Base-by-base conservation (phyloP, 2,797 vertebrate genomes). In the Mormyrops boulengeri region DNA sequence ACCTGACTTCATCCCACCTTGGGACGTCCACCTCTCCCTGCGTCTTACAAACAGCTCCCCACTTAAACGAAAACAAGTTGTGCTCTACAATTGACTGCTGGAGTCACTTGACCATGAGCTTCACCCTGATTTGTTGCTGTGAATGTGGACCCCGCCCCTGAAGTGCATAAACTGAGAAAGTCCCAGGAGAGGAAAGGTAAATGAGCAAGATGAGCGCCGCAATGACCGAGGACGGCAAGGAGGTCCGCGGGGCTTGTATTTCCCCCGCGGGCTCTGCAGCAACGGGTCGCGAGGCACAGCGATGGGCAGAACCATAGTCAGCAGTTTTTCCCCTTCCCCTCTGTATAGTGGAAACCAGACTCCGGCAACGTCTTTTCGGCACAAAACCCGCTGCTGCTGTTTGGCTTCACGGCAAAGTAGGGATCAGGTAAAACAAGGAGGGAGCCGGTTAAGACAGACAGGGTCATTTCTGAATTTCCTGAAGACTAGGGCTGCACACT, bases 221-320 rank as follows among this genome's bases (percentile, higher is more conserved):
- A 9, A 11, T 49, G n/a, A 50, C 9, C n/a, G n/a, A 14, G 82
- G 3, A 26, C 1, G 17, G 4, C 44, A 17, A 85, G n/a, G 44
- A 49, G n/a, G 82, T 49, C 47, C 93, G 93, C 92, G 62, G 14
- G 47, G 91, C 91, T 93, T 88, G 80, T 73, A 88, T 94, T 93
- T 93, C 92, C 92, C 88, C 85, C 50, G 22, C 84, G 73, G 87
- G 91, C 90, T 92, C 90, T 89, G 90, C 91, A 91, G 90, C 55
- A 90, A 88, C 88, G 34, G 52, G 66, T 77, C 34, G 34, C 55
- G 55, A 90, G 89, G 90, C 88, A 80, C 2, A 0, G 47, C 41
- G 88, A 80, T 88, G 77, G 88, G 52, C 1, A 55, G n/a, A 19
- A 69, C 57, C 38, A 5, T 41, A 88, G 14, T 88, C 87, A 50